A percentile compares a stretch with the other conserved stretches of the same genome.
Evolutionary conservation across 2,888 invertebrate genomes (phyloP).

Genomic region (Tryphoninae sp.): DNA sequence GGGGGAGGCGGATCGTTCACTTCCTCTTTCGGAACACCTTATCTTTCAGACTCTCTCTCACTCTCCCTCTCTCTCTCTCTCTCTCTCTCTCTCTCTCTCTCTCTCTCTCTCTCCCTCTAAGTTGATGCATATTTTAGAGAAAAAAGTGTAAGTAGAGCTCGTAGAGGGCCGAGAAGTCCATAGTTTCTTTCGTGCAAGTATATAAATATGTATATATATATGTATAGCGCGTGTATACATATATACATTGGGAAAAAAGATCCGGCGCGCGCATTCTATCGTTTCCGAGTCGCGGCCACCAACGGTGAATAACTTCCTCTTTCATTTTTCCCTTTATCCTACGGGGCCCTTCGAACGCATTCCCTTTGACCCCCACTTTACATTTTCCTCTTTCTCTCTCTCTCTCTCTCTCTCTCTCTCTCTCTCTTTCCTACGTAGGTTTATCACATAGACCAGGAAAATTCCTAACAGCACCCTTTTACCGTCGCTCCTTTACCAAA

Average conservation of each 20-base stretch:
- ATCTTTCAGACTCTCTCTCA: conserved; percentile 25
- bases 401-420: neutral
- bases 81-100: no score
- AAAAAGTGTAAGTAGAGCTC: conserved; percentile 19
- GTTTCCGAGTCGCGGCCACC: conserved; percentile 52
- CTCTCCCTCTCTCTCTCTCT: neutral
- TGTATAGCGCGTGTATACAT: conserved; percentile 1
- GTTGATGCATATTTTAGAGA: conserved; percentile 54
- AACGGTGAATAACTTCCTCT: conserved; percentile 66
- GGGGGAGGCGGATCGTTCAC: conserved; percentile 41
- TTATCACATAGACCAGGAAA: conserved; percentile 2
- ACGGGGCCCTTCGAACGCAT: conserved; percentile 57
- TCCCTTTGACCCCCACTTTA: conserved; percentile 70
- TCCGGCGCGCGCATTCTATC: neutral
- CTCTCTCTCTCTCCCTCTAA: conserved; percentile 17
- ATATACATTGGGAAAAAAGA: conserved; percentile 14
- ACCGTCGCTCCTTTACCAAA: neutral
- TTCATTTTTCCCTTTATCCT: conserved; percentile 18
- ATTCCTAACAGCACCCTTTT: conserved; percentile 72
- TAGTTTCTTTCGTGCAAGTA: conserved; percentile 32
- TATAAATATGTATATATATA: conserved; percentile 13
- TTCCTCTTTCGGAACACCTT: conserved; percentile 43
- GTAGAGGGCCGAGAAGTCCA: conserved; percentile 16
- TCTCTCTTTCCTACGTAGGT: neutral
- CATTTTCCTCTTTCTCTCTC: conserved; percentile 35